These are phyloP conservation scores for Conchocele bisecta DNA, from an alignment of 2,888 invertebrate species.

Conservation along the genomic window DNA sequence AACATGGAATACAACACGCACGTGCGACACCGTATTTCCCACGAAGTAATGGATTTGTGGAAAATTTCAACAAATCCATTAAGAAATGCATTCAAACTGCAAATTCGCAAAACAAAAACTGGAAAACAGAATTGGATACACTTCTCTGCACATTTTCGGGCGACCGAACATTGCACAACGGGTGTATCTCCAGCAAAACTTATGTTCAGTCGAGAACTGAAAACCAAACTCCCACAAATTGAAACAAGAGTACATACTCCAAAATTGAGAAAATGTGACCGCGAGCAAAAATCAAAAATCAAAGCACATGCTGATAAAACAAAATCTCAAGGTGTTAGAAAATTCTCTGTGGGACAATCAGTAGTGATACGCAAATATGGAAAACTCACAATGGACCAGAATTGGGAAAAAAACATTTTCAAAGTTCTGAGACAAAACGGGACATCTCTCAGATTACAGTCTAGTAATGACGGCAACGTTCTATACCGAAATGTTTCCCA, in stretches of 20 bases:
- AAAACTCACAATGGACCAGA: neutral
- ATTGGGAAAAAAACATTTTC: neutral
- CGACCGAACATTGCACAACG: constrained; percentile 12
- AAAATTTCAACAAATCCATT: constrained; percentile 40
- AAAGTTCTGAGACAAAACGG: constrained; percentile 6
- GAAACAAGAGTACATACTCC: neutral
- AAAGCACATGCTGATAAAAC: constrained; percentile 2
- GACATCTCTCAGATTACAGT: neutral
- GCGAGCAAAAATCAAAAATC: constrained; percentile 6
- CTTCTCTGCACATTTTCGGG: constrained; percentile 7
- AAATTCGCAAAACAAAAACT: constrained; percentile 25
- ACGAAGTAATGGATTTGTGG: constrained; percentile 39
- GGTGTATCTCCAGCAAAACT: neutral
- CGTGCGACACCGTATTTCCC: constrained; percentile 42
- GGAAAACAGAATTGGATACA: constrained; percentile 11
- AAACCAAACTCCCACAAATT: constrained; percentile 10
- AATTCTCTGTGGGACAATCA: constrained; percentile 8
- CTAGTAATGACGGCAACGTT: constrained; percentile 1
- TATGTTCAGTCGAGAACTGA: constrained; percentile 6
- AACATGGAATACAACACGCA: constrained; percentile 30
- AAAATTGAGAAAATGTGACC: neutral
- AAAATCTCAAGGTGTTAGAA: neutral
- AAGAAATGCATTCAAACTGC: constrained; percentile 26
- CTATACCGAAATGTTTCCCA: constrained; percentile 4
- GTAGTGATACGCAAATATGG: constrained; percentile 6